phyloP scores from a whole-genome alignment of 2,113 vertebrate species.

The Zapus hudsonius region DNA sequence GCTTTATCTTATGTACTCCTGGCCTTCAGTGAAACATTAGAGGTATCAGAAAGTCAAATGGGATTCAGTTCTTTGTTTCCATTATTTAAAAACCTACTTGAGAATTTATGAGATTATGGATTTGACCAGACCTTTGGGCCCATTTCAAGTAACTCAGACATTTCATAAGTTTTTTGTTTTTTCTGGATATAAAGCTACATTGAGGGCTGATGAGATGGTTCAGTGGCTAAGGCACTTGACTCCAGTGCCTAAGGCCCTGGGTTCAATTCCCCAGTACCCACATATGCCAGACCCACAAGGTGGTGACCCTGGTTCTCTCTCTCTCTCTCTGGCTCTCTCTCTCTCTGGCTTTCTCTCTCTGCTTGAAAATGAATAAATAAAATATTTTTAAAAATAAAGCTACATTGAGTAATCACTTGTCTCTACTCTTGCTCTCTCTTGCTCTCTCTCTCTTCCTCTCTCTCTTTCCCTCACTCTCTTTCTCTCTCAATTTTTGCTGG shows the following conservation, averaged over 20 bases:
- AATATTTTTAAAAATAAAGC: no score
- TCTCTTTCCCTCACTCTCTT: background rate
- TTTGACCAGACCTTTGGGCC: background rate
- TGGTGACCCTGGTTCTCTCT: no score
- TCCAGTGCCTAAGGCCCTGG: no score
- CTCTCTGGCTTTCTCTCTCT: no score
- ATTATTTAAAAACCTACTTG: background rate
- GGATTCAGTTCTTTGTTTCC: background rate
- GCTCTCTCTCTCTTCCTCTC: no score
- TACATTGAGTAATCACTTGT: background rate
- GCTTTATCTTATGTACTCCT: background rate
- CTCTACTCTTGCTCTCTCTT: background rate
- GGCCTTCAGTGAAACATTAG: background rate
- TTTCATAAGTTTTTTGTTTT: conserved; percentile 24
- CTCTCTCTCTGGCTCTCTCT: no score
- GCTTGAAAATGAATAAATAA: no score
- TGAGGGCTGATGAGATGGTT: no score
- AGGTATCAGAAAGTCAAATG: background rate
- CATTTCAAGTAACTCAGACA: background rate
- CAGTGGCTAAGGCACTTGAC: no score
- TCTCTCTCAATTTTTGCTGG: background rate
- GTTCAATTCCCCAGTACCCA: no score
- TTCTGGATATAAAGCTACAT: background rate
- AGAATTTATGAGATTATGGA: background rate
- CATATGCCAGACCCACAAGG: no score